phyloP scores from a whole-genome alignment of 2,888 invertebrate genomes.

The Eupeodes luniger region DNA sequence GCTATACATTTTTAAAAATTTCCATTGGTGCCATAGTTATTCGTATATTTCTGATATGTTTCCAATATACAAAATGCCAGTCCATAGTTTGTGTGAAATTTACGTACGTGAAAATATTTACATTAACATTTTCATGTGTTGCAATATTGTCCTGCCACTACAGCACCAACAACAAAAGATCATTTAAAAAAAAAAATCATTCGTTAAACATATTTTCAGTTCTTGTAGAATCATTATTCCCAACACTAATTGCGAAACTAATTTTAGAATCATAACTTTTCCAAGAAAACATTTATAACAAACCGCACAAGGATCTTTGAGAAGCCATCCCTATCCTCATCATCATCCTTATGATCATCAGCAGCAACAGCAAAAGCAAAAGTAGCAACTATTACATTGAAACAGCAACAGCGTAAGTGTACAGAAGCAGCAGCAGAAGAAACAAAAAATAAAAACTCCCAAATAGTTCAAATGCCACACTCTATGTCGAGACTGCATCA shows the following conservation, averaged over 20 bases:
- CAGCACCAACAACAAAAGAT: background rate
- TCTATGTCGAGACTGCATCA: constrained; percentile 70
- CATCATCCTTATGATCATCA: background rate
- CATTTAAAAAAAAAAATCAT: constrained; percentile 12
- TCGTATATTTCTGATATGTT: background rate
- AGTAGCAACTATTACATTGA: background rate
- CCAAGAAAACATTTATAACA: constrained; percentile 71
- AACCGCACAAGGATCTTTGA: constrained; percentile 36
- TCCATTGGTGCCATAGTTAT: constrained; percentile 28
- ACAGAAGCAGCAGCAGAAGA: background rate
- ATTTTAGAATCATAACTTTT: constrained; percentile 73
- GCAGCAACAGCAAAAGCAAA: no score
- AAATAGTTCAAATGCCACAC: constrained; percentile 74
- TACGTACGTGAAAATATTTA: constrained; percentile 50
- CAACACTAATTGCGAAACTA: constrained; percentile 73
- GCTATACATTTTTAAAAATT: background rate
- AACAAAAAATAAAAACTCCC: constrained; percentile 31
- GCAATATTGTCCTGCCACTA: background rate
- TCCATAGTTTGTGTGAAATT: constrained; percentile 54
- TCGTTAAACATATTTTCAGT: constrained; percentile 27
- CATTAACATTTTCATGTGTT: constrained; percentile 20
- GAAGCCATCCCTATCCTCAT: background rate
- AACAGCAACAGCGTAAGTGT: background rate
- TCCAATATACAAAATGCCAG: constrained; percentile 10
- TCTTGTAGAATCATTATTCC: constrained; percentile 35